These are phyloP conservation scores for Meiosimyza decipiens DNA, from an alignment of 2,888 invertebrate species.

Conservation along the genomic window DNA sequence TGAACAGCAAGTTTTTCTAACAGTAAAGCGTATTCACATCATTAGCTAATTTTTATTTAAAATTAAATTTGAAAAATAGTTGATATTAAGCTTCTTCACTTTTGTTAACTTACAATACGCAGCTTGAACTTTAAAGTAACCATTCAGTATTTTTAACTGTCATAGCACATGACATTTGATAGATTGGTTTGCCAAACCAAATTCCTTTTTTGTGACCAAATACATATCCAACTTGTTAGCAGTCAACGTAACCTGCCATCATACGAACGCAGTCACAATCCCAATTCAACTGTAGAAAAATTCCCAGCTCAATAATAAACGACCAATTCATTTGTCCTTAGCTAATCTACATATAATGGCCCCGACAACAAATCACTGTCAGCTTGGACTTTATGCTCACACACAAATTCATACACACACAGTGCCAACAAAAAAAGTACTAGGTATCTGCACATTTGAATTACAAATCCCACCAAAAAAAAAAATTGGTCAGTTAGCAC, in stretches of 20 bases:
- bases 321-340: slow-evolving; percentile 32
- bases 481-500: not conserved
- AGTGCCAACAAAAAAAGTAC: not conserved
- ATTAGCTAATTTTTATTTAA: no score
- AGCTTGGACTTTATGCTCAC: slow-evolving; percentile 13
- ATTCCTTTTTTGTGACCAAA: no score
- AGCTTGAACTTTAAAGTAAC: not conserved
- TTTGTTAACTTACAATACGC: no score
- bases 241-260: not conserved
- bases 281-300: not conserved
- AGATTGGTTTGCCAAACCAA: no score
- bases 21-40: no score
- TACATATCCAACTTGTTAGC: no score
- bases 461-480: slow-evolving; percentile 14
- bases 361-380: slow-evolving; percentile 33
- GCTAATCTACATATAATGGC: slow-evolving; percentile 34
- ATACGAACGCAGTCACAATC: not conserved
- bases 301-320: slow-evolving; percentile 25
- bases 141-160: no score
- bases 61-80: no score
- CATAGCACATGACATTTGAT: no score
- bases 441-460: slow-evolving; percentile 14
- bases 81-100: no score
- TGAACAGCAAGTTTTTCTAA: no score
- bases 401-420: no score